Percentiles rank a stretch among this genome's conserved stretches.
These are phyloP conservation scores for Tokudaia muenninki DNA, from an alignment of 2,797 vertebrate species.

Conservation along the genomic window DNA sequence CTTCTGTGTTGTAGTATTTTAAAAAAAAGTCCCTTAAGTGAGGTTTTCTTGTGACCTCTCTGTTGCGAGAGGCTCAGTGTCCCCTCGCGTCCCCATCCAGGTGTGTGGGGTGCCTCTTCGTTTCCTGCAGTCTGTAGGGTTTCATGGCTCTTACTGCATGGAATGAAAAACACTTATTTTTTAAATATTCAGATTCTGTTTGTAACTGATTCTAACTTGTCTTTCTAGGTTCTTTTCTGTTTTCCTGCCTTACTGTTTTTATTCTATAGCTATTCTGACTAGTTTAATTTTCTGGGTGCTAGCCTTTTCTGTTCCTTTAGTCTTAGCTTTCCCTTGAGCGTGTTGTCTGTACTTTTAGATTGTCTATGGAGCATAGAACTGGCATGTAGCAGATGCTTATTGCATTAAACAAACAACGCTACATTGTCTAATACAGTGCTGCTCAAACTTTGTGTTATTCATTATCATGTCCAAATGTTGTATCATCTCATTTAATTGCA, in stretches of 20 bases:
- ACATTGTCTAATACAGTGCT: not conserved
- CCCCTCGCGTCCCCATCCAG: not conserved
- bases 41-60: constrained; percentile 25
- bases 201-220: not conserved
- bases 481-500: constrained; percentile 46
- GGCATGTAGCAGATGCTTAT: not conserved
- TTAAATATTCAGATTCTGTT: not conserved
- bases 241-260: not conserved
- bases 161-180: not conserved
- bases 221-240: not conserved
- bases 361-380: not conserved
- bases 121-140: not conserved
- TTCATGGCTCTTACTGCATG: not conserved
- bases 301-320: not conserved
- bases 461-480: not conserved
- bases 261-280: not conserved
- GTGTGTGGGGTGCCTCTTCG: not conserved
- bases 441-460: not conserved
- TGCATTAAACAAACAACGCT: not conserved
- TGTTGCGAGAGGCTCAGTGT: not conserved
- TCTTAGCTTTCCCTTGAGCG: not conserved
- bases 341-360: not conserved
- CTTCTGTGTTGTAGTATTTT: not conserved
- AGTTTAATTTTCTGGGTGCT: not conserved
- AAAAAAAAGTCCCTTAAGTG: not conserved